Evolutionary conservation across 2,888 invertebrate species (phyloP).

Genomic region (Aradus depressus): DNA sequence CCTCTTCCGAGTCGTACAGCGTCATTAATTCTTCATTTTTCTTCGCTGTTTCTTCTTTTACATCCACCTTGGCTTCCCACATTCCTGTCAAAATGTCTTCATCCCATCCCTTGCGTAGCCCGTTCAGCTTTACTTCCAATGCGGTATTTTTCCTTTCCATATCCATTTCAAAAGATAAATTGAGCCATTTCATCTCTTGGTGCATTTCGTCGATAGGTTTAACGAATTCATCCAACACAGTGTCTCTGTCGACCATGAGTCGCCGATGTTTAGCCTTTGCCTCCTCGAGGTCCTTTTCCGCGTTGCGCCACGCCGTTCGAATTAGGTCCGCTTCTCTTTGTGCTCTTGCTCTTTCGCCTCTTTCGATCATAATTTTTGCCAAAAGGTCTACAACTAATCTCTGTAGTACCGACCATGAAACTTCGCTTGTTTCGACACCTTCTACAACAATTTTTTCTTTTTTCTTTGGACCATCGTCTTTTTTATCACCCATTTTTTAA

Average conservation of each 20-base stretch:
- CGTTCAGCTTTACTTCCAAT: neutral
- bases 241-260: neutral
- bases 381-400: neutral
- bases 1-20: too few relatives aligned
- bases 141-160: neutral
- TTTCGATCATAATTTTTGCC: neutral
- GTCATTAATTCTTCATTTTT: neutral
- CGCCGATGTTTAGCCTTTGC: neutral
- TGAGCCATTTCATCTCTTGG: neutral
- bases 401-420: neutral
- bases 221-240: neutral
- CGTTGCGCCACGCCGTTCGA: constrained; percentile 8
- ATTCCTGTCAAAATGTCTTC: neutral
- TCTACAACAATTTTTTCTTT: constrained; percentile 8
- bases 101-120: neutral
- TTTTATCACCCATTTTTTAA: too few relatives aligned
- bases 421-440: neutral
- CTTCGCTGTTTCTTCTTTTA: neutral
- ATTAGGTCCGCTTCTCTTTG: constrained; percentile 4
- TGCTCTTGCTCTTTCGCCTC: neutral
- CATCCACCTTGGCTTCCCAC: constrained; percentile 6
- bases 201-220: neutral
- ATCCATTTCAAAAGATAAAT: neutral
- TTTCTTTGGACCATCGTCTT: too few relatives aligned
- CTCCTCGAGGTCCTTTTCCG: constrained; percentile 1